phyloP scores from a whole-genome alignment of 2,797 vertebrate genomes.

The Lateolabrax maculatus region DNA sequence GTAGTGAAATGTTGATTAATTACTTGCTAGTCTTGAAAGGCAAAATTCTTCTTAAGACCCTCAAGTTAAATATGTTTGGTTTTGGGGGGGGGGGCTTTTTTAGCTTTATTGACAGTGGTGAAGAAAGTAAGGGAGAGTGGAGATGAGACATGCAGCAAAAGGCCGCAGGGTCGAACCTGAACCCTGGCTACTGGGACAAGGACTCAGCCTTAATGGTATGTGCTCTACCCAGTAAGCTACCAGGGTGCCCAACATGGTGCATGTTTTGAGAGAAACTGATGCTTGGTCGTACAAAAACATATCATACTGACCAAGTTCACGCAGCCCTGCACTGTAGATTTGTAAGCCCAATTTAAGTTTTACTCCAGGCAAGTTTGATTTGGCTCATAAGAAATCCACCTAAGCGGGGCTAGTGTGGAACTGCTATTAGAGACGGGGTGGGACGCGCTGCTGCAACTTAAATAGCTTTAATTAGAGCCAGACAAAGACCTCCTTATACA shows the following conservation, averaged over 20 bases:
- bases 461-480: slow-evolving; percentile 73
- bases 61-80: too few species aligned
- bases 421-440: slow-evolving; percentile 29
- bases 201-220: too few species aligned
- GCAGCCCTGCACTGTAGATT: slow-evolving; percentile 19
- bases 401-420: slow-evolving; percentile 49
- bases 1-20: not conserved
- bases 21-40: not conserved
- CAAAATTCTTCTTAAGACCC: slow-evolving; percentile 3
- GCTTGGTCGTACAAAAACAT: slow-evolving; percentile 17
- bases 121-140: too few species aligned
- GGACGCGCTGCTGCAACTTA: slow-evolving; percentile 60
- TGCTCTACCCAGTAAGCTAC: too few species aligned
- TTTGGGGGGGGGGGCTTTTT: too few species aligned
- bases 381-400: slow-evolving; percentile 49
- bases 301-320: slow-evolving; percentile 15
- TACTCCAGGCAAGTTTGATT: slow-evolving; percentile 54
- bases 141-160: too few species aligned
- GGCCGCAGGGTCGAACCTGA: too few species aligned
- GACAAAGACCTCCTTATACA: slow-evolving; percentile 71
- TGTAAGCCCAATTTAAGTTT: slow-evolving; percentile 40
- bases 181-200: too few species aligned
- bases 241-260: too few species aligned
- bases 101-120: too few species aligned
- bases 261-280: slow-evolving; percentile 17